phyloP scores from a whole-genome alignment of 2,888 invertebrate genomes.

The Scotopteryx bipunctaria region DNA sequence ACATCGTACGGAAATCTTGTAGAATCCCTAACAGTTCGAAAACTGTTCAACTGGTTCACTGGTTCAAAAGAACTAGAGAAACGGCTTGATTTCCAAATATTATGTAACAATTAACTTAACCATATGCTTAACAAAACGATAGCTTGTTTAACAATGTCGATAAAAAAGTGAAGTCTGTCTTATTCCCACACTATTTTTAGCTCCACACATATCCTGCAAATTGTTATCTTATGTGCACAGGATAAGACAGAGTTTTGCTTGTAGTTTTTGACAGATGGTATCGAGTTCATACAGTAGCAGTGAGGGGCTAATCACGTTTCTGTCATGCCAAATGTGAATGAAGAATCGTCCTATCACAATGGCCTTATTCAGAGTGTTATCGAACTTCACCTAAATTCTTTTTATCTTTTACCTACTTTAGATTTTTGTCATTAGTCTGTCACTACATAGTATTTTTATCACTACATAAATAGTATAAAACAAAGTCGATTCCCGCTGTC shows the following conservation, averaged over 20 bases:
- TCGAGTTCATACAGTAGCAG: slow-evolving; percentile 3
- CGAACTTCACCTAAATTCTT: not conserved
- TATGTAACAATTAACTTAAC: not conserved
- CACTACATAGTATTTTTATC: too few relatives aligned
- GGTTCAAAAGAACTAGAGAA: too few relatives aligned
- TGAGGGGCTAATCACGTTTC: slow-evolving; percentile 1
- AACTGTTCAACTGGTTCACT: too few relatives aligned
- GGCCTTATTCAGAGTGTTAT: slow-evolving; percentile 2
- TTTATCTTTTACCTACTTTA: not conserved
- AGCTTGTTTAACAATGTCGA: not conserved
- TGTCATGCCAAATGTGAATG: slow-evolving; percentile 9
- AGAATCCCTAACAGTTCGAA: too few relatives aligned
- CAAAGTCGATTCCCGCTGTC: too few relatives aligned
- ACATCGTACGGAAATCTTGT: too few relatives aligned
- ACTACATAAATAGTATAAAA: too few relatives aligned
- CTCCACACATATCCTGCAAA: not conserved
- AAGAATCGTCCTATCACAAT: not conserved
- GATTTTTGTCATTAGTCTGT: too few relatives aligned
- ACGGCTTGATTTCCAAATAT: too few relatives aligned
- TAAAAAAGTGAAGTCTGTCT: not conserved
- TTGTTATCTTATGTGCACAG: not conserved
- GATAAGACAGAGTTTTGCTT: slow-evolving; percentile 8
- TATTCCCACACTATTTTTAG: slow-evolving; percentile 1
- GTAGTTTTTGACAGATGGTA: slow-evolving; percentile 7
- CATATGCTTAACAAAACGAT: not conserved